These are phyloP conservation scores for Lepus townsendii DNA, from an alignment of 2,797 vertebrate genomes.

Conservation along the genomic window DNA sequence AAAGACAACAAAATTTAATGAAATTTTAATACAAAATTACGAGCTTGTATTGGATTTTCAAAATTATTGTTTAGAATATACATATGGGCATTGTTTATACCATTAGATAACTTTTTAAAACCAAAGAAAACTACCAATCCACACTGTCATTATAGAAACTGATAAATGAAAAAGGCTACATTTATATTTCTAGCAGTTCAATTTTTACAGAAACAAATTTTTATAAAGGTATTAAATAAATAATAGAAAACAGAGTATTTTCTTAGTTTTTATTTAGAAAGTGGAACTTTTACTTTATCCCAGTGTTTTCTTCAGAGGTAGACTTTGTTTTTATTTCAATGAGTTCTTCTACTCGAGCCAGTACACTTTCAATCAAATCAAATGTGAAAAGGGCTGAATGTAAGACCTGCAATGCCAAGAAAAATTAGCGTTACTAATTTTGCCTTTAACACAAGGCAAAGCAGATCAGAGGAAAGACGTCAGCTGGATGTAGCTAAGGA, in stretches of 20 bases:
- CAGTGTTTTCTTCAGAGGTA: slow-evolving; percentile 85
- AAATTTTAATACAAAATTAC: slow-evolving; percentile 46
- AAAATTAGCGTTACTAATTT: slow-evolving; percentile 74
- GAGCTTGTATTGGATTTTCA: slow-evolving; percentile 58
- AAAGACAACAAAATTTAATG: slow-evolving; percentile 47
- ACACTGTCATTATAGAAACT: slow-evolving; percentile 6
- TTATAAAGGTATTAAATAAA: slow-evolving; percentile 67
- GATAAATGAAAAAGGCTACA: slow-evolving; percentile 43
- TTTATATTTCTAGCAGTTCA: slow-evolving; percentile 63
- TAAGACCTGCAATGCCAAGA: slow-evolving; percentile 92
- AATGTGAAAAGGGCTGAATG: slow-evolving; percentile 97
- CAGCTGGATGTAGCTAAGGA: slow-evolving; percentile 23
- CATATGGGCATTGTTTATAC: slow-evolving; percentile 41
- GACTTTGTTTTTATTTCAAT: slow-evolving; percentile 91
- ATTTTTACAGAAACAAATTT: slow-evolving; percentile 56
- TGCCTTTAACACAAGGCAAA: slow-evolving; percentile 50
- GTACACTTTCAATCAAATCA: slow-evolving; percentile 98
- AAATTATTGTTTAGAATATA: slow-evolving; percentile 51
- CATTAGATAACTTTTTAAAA: slow-evolving; percentile 59
- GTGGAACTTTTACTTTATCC: slow-evolving; percentile 79
- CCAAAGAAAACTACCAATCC: slow-evolving; percentile 1
- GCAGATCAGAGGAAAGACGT: neutral
- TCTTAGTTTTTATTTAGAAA: slow-evolving; percentile 71
- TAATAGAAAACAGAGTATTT: slow-evolving; percentile 55
- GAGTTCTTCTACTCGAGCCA: slow-evolving; percentile 95